Percentiles rank a stretch among this genome's conserved stretches.
Evolutionary conservation across 2,113 vertebrate species (phyloP).

Genomic region (Halichoeres trimaculatus): DNA sequence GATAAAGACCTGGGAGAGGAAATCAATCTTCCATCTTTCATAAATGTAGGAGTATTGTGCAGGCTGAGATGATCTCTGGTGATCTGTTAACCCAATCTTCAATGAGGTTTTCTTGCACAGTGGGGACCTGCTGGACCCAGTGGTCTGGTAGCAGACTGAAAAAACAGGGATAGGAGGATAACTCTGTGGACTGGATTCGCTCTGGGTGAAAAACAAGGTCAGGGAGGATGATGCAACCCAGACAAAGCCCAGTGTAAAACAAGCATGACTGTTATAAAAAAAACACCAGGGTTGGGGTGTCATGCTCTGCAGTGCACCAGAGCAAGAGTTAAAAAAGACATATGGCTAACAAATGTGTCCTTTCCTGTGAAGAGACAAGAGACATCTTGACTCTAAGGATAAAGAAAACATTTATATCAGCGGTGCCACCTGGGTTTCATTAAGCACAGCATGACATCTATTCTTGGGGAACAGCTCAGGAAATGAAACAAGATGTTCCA

Average conservation of each 20-base stretch:
- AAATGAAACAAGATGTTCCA: too few species aligned
- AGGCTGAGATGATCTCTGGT: conserved; percentile 42
- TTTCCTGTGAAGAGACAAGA: neutral
- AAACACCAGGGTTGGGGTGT: too few species aligned
- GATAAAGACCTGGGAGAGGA: conserved; percentile 35
- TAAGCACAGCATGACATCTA: neutral
- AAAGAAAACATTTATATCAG: neutral
- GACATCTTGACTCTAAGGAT: neutral
- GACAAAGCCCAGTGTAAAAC: neutral
- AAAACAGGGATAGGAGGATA: conserved; percentile 1
- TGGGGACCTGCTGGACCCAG: conserved; percentile 1
- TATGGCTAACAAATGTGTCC: too few species aligned
- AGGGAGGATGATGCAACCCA: neutral
- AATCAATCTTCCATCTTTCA: conserved; percentile 52
- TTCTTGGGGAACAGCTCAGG: too few species aligned
- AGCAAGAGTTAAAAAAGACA: too few species aligned
- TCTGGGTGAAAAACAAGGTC: neutral
- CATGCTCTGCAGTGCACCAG: too few species aligned
- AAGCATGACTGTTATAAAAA: too few species aligned
- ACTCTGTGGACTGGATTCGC: neutral
- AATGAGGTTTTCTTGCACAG: conserved; percentile 22
- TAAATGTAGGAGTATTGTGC: conserved; percentile 37
- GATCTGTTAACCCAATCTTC: conserved; percentile 39
- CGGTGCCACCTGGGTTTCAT: neutral
- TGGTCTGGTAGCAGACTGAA: conserved; percentile 4